These are phyloP conservation scores for Oncorhynchus tshawytscha DNA, from an alignment of 2,113 vertebrate genomes.

Conservation along the genomic window DNA sequence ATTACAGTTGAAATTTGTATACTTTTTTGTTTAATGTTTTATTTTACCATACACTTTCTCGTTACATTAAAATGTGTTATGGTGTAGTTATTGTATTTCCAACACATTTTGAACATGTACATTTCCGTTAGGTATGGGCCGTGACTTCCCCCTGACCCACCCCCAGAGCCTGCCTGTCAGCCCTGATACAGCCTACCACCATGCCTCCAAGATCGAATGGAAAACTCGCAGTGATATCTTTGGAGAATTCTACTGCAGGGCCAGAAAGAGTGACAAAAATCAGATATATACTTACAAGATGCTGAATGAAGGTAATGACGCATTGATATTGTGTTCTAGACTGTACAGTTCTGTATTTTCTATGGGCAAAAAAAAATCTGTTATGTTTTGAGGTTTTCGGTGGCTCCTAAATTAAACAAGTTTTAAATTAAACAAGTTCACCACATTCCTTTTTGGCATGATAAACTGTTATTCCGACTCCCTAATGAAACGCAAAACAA, in stretches of 20 bases:
- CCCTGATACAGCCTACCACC: slow-evolving; percentile 69
- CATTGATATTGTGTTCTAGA: not conserved
- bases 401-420: not conserved
- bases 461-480: slow-evolving; percentile 14
- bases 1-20: too few species aligned
- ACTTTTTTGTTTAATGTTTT: too few species aligned
- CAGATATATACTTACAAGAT: slow-evolving; percentile 86
- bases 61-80: too few species aligned
- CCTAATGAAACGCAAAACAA: slow-evolving; percentile 16
- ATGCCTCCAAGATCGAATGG: slow-evolving; percentile 81
- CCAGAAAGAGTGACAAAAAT: slow-evolving; percentile 70
- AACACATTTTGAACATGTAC: too few species aligned
- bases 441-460: not conserved
- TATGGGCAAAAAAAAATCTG: too few species aligned
- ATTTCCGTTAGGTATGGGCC: slow-evolving; percentile 55
- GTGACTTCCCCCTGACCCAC: slow-evolving; percentile 74
- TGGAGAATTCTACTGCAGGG: slow-evolving; percentile 82
- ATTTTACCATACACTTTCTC: too few species aligned
- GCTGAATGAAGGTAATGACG: slow-evolving; percentile 77
- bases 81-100: too few species aligned
- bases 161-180: slow-evolving; percentile 72
- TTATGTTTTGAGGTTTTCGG: not conserved
- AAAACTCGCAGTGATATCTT: slow-evolving; percentile 80
- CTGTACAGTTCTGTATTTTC: not conserved
- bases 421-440: not conserved